A percentile compares a stretch with the other conserved stretches of the same genome.
Evolutionary conservation across 2,797 vertebrate genomes (phyloP).

Genomic region (Phylloscopus collybita): DNA sequence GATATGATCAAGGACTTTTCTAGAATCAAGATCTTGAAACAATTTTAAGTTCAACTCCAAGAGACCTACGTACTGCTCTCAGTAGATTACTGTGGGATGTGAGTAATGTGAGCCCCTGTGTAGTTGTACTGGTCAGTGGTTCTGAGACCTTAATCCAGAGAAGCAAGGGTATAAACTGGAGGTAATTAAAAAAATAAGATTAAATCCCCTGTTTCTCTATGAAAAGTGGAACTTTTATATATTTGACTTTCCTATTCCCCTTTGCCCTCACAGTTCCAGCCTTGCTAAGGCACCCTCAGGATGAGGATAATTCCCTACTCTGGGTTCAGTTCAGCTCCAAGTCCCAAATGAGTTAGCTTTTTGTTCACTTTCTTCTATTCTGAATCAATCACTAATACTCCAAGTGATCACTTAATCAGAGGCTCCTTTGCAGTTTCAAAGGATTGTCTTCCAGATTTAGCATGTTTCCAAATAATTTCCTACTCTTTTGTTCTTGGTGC

Average conservation of each 20-base stretch:
- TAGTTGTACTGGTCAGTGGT: not conserved
- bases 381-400: slow-evolving; percentile 1
- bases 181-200: not conserved
- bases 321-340: not conserved
- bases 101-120: not conserved
- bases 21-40: not conserved
- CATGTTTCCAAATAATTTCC: slow-evolving; percentile 48
- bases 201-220: not conserved
- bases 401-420: slow-evolving; percentile 35
- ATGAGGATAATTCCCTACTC: not conserved
- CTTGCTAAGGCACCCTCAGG: not conserved
- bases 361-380: slow-evolving; percentile 28
- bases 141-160: not conserved
- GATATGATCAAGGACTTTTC: not conserved
- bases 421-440: slow-evolving; percentile 33
- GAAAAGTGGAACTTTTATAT: not conserved
- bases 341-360: slow-evolving; percentile 8
- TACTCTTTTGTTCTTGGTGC: slow-evolving; percentile 47
- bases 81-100: not conserved
- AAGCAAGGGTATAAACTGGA: not conserved
- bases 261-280: slow-evolving; percentile 3
- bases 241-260: slow-evolving; percentile 14
- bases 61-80: fast-evolving
- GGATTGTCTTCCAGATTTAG: slow-evolving; percentile 44
- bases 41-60: not conserved